A percentile compares a stretch with the other conserved stretches of the same genome.
Evolutionary conservation across 30 jellyfish, hydroid and myxozoan species (phyloP).

Genomic region (Catostylus mosaicus): DNA sequence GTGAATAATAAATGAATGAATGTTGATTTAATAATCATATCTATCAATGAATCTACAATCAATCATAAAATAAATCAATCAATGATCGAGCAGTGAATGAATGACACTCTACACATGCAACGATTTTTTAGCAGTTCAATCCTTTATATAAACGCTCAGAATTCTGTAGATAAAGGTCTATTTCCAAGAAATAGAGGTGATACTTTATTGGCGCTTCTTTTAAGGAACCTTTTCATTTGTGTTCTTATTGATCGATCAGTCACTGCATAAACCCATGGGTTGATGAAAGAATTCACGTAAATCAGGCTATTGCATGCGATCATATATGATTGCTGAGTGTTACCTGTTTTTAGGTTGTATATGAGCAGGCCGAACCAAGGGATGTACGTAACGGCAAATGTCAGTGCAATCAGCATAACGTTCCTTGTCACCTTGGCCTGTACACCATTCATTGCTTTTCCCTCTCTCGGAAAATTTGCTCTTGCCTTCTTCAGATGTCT

Average conservation of each 20-base stretch:
- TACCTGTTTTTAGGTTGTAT: not conserved
- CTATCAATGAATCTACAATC: no score
- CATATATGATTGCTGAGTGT: not conserved
- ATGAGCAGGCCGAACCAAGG: constrained; percentile 24
- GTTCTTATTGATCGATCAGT: constrained; percentile 6
- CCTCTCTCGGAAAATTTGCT: not conserved
- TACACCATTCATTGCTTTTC: not conserved
- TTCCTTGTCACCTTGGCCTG: constrained; percentile 1
- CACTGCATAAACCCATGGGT: constrained; percentile 24
- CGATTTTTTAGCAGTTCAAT: no score
- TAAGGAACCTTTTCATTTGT: not conserved
- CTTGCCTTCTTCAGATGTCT: not conserved
- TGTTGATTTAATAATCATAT: no score
- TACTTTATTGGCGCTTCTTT: not conserved
- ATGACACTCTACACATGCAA: no score
- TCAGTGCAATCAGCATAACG: not conserved
- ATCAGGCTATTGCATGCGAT: not conserved
- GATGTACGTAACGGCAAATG: constrained; percentile 12
- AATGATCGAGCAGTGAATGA: no score
- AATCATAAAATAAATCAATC: no score
- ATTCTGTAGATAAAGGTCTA: no score
- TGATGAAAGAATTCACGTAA: constrained; percentile 12
- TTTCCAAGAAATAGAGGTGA: no score
- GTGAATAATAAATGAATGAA: no score
- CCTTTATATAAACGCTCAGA: no score